Percentiles rank a stretch among this genome's conserved stretches.
These are phyloP conservation scores for Chrysina gloriosa DNA, from an alignment of 2,888 invertebrate genomes.

Conservation along the genomic window DNA sequence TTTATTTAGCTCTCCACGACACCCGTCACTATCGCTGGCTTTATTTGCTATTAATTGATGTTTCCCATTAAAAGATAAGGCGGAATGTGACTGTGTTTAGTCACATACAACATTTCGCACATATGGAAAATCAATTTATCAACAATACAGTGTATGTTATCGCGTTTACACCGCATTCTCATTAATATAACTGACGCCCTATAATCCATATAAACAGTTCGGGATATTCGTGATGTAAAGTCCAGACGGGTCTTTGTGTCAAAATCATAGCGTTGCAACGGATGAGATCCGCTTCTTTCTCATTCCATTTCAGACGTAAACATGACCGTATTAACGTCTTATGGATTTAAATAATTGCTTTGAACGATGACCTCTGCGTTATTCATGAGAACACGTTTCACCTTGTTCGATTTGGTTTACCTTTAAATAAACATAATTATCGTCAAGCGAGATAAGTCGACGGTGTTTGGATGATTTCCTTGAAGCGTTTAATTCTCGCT, in stretches of 20 bases:
- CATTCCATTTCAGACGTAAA: neutral
- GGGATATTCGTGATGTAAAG: too few relatives aligned
- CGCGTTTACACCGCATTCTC: too few relatives aligned
- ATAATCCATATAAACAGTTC: too few relatives aligned
- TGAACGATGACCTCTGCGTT: conserved; percentile 22
- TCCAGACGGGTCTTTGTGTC: too few relatives aligned
- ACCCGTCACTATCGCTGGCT: neutral
- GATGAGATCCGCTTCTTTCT: neutral
- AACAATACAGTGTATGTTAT: neutral
- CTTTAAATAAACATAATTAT: too few relatives aligned
- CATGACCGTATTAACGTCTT: conserved; percentile 21
- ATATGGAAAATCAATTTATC: neutral
- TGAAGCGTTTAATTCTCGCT: too few relatives aligned
- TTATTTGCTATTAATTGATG: neutral
- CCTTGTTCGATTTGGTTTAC: neutral
- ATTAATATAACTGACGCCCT: too few relatives aligned
- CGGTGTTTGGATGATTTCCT: too few relatives aligned
- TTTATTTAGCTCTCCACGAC: neutral
- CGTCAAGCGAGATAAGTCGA: too few relatives aligned
- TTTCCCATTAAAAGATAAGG: too few relatives aligned
- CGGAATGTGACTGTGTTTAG: too few relatives aligned
- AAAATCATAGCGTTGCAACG: neutral
- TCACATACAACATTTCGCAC: too few relatives aligned
- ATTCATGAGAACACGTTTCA: conserved; percentile 25
- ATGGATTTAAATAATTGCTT: conserved; percentile 31